Conservation (phyloP, 1,140 invertebrate species). For the Dreissena rostriformis region DNA sequence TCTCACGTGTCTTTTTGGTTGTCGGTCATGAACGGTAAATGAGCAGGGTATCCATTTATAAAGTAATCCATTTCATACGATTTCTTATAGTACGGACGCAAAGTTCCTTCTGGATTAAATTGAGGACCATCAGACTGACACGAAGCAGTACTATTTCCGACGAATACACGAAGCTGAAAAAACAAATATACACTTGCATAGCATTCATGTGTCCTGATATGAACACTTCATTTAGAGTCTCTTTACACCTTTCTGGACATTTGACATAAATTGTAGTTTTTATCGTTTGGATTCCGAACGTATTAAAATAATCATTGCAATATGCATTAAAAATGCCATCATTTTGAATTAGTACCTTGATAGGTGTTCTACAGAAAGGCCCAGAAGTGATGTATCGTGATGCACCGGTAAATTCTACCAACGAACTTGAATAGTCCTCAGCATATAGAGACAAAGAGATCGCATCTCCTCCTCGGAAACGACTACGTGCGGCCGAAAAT, state of each 20-base stretch:
- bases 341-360: too few relatives aligned
- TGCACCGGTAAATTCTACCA: conserved; percentile 11
- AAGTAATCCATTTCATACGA: conserved; percentile 19
- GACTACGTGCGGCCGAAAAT: not conserved
- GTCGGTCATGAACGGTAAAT: conserved; percentile 20
- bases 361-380: conserved; percentile 38
- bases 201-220: too few relatives aligned
- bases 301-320: too few relatives aligned
- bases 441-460: conserved; percentile 25
- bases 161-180: too few relatives aligned
- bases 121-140: not conserved
- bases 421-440: conserved; percentile 29
- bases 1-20: not conserved
- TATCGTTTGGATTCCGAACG: too few relatives aligned
- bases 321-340: too few relatives aligned
- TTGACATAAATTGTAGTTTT: too few relatives aligned
- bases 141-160: too few relatives aligned
- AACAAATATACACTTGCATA: not conserved
- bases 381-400: conserved; percentile 24
- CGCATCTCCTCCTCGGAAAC: conserved; percentile 5
- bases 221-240: too few relatives aligned
- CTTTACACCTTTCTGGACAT: too few relatives aligned
- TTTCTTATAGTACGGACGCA: conserved; percentile 14
- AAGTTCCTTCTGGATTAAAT: conserved; percentile 17
- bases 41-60: not conserved